These are phyloP conservation scores for Bombyx huttoni DNA, from an alignment of 2,888 invertebrate genomes.

Conservation along the genomic window DNA sequence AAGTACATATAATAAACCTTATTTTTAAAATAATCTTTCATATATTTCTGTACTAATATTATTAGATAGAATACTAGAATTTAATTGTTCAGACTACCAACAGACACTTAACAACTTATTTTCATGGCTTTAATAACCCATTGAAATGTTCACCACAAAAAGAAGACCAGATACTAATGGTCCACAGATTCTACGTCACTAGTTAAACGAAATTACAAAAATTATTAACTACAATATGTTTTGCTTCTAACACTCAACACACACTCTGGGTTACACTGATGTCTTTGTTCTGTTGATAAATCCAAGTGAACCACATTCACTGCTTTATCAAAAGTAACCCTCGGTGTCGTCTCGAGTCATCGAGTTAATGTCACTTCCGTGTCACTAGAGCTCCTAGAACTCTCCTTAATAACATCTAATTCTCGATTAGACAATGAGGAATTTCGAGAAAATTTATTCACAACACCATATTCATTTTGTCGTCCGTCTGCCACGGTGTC, in stretches of 20 bases:
- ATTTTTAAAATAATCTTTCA: no score
- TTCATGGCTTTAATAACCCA: no score
- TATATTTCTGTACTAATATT: no score
- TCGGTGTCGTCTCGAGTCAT: slow-evolving; percentile 47
- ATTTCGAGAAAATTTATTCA: slow-evolving; percentile 58
- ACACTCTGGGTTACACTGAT: slow-evolving; percentile 32
- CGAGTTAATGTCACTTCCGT: slow-evolving; percentile 67
- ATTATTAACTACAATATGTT: slow-evolving; percentile 26
- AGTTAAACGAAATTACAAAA: slow-evolving; percentile 10
- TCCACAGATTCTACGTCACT: slow-evolving; percentile 37
- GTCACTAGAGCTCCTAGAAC: slow-evolving; percentile 68
- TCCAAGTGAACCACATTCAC: slow-evolving; percentile 58
- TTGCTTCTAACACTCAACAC: slow-evolving; percentile 22
- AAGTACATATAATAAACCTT: no score
- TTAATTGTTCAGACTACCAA: no score
- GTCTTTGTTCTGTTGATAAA: slow-evolving; percentile 34
- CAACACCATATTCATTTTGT: slow-evolving; percentile 47
- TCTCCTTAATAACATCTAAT: slow-evolving; percentile 66
- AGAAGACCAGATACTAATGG: slow-evolving; percentile 47
- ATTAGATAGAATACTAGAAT: no score
- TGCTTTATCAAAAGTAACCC: slow-evolving; percentile 56
- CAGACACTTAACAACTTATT: no score
- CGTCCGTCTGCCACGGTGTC: slow-evolving; percentile 19
- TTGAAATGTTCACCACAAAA: slow-evolving; percentile 20
- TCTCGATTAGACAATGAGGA: slow-evolving; percentile 65